phyloP scores from a whole-genome alignment of 2,888 invertebrate genomes.

The Campoplex nolae region DNA sequence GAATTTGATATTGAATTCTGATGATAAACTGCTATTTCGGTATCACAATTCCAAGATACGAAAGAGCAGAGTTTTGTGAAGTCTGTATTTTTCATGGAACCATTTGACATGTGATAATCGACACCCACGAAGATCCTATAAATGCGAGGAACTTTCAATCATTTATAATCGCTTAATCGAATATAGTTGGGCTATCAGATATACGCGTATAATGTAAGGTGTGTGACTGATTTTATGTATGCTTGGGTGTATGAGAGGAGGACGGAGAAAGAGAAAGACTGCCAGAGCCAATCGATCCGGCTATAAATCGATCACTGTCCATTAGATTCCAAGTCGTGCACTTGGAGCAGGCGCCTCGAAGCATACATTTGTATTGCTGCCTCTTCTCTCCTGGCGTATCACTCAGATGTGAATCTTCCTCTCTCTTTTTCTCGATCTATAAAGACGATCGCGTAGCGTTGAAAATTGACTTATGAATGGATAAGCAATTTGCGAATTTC shows the following conservation, averaged over 20 bases:
- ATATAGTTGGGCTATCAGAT: not conserved
- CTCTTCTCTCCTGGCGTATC: slow-evolving; percentile 56
- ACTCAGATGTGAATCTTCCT: slow-evolving; percentile 48
- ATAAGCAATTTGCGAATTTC: slow-evolving; percentile 61
- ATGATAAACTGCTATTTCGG: not conserved
- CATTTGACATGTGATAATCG: slow-evolving; percentile 6
- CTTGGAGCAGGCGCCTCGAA: slow-evolving; percentile 64
- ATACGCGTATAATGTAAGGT: slow-evolving; percentile 5
- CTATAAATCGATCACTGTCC: slow-evolving; percentile 72
- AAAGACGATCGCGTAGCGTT: slow-evolving; percentile 11
- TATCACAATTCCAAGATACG: not conserved
- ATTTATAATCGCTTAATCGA: slow-evolving; percentile 51
- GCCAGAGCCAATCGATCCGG: slow-evolving; percentile 70
- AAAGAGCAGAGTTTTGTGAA: not conserved
- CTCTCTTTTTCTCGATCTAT: slow-evolving; percentile 19
- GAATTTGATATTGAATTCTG: not conserved
- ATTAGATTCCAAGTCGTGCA: slow-evolving; percentile 69
- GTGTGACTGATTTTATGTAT: slow-evolving; percentile 8
- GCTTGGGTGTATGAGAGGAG: slow-evolving; percentile 6
- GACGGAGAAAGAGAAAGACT: slow-evolving; percentile 54
- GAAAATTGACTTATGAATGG: slow-evolving; percentile 66
- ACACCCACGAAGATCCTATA: slow-evolving; percentile 16
- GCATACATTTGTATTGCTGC: slow-evolving; percentile 68
- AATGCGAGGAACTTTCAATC: slow-evolving; percentile 35
- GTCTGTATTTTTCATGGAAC: not conserved